Base-by-base conservation (phyloP, 2,888 invertebrate species). In the Salpingus planirostris region DNA sequence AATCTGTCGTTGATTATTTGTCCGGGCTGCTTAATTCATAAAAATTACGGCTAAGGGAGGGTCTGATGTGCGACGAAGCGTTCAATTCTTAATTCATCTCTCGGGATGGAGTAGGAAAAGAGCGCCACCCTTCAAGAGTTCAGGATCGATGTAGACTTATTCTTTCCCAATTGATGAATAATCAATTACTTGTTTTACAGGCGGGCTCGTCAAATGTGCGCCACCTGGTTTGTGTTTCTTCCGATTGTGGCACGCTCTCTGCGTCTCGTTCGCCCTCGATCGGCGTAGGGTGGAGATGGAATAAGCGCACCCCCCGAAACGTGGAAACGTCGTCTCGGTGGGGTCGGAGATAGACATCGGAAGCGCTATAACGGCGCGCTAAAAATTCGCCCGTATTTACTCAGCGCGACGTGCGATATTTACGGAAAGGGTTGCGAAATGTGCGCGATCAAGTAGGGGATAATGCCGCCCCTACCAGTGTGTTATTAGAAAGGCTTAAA, bases 141-240 rank as follows among this genome's bases (percentile, higher is more conserved):
- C 38, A 40, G 40, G 43, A 36, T 43, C 44, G 33, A 39, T 55
- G 52, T 53, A 50, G 53, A 54, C 53, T 57, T 54, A 52, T 59
- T 59, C 59, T 55, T 58, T 59, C 54, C 54, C 61, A 54, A 61
- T 60, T 63, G 62, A 62, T 64, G 64, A 64, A 64, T 64, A 64
- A 64, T 64, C 64, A 64, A 64, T 63, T 63, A 60, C 62, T 54
- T 56, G 62, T 63, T 64, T 62, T 63, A 64, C 63, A 63, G 61
- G 57, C 53, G 52, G 50, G 57, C 57, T 54, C 57, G 57, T 52
- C 56, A 54, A 60, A 57, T 55, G 50, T 51, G 54, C 57, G 55
- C 57, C 60, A 63, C 62, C 61, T 62, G 61, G 59, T 55, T 59
- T 57, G 55, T 59, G 59, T 62, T 60, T 52, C 52, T 54, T 55